Conservation (phyloP, 2,888 invertebrate species). For the Volucella bombylans region DNA sequence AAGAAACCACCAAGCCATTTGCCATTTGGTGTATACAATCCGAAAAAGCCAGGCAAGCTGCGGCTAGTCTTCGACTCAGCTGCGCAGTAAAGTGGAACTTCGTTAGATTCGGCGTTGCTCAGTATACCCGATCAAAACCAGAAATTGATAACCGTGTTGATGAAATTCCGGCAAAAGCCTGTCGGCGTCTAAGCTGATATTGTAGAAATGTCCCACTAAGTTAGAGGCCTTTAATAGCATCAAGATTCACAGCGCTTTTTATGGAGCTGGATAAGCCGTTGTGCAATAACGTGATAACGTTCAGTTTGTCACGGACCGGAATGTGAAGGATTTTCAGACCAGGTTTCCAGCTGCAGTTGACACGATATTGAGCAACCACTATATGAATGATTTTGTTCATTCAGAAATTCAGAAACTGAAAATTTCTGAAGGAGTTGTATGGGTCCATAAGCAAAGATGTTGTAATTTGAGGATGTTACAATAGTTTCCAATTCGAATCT, state of each 20-base stretch:
- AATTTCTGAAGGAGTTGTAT: too few species aligned
- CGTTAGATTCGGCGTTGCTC: conserved; percentile 75
- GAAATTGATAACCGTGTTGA: conserved; percentile 75
- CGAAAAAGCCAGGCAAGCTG: conserved; percentile 76
- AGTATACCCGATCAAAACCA: conserved; percentile 76
- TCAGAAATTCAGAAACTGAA: too few species aligned
- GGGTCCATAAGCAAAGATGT: too few species aligned
- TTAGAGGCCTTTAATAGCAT: conserved; percentile 76
- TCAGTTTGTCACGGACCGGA: conserved; percentile 72
- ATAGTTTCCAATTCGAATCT: too few species aligned
- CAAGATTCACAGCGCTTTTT: conserved; percentile 75
- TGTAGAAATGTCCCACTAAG: conserved; percentile 78
- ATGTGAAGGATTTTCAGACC: too few species aligned
- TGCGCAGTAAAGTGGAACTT: conserved; percentile 69
- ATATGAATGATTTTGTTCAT: too few species aligned
- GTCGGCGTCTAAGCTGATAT: conserved; percentile 77
- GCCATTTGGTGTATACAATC: conserved; percentile 73
- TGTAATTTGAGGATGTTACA: too few species aligned
- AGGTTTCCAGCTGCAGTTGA: too few species aligned
- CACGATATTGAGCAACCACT: too few species aligned
- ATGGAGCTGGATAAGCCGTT: conserved; percentile 67
- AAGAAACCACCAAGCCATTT: conserved; percentile 73
- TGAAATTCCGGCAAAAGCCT: conserved; percentile 75
- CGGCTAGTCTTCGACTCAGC: conserved; percentile 78
- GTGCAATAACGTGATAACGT: conserved; percentile 69